These are phyloP conservation scores for Mobula hypostoma DNA, from an alignment of 2,113 vertebrate genomes.

Conservation along the genomic window DNA sequence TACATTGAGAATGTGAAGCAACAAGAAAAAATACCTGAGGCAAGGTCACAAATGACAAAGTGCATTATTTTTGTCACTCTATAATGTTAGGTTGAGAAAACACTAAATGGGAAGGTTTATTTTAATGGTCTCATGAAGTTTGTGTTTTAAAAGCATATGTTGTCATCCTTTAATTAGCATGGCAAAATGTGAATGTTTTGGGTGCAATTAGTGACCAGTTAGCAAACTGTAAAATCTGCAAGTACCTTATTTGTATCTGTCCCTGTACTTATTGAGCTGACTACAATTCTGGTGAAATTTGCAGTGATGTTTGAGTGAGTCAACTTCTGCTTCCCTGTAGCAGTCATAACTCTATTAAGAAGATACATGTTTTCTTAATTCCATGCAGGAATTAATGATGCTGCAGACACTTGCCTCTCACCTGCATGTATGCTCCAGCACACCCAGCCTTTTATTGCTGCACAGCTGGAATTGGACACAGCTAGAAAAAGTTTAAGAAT, in stretches of 20 bases:
- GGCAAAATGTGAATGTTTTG: background rate
- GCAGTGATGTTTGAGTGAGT: background rate
- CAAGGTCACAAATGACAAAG: background rate
- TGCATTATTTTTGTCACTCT: background rate
- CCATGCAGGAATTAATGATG: background rate
- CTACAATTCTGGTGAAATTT: background rate
- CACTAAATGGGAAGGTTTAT: background rate
- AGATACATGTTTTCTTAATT: background rate
- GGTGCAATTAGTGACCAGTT: background rate
- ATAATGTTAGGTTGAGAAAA: background rate
- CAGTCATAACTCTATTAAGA: background rate
- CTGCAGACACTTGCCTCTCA: background rate
- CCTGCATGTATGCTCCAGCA: too few species aligned
- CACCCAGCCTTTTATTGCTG: too few species aligned
- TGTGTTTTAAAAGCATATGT: background rate
- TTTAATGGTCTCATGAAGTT: background rate
- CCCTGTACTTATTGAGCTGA: background rate
- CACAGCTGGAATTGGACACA: too few species aligned
- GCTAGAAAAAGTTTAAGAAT: too few species aligned
- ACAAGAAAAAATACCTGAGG: background rate
- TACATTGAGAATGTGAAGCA: background rate
- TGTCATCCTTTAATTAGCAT: background rate
- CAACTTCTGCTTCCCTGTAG: background rate
- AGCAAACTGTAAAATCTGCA: background rate
- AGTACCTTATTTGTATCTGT: background rate